Base-by-base conservation (phyloP, 2,888 invertebrate species). In the Bhutanitis thaidina region DNA sequence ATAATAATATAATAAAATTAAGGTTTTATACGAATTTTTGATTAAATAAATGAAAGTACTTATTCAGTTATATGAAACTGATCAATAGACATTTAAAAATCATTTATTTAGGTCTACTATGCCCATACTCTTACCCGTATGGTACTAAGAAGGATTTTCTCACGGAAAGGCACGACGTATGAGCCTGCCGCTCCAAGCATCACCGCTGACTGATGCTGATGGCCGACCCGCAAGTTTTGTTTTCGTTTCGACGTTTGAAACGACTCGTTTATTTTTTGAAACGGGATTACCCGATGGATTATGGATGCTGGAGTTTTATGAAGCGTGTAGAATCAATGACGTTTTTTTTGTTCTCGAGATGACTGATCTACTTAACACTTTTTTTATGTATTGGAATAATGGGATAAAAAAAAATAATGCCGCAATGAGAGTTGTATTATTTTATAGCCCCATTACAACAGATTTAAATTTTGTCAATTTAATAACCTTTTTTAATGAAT, bases 171-270 rank as follows among this genome's bases (percentile, higher is more conserved):
- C 78, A 68, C 71, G 69, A 67, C 57, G 54, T 57, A 58, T 63
- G 64, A 64, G 74, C 77, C 77, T 55, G 60, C 53, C 55, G 58
- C 55, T 40, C 45, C 51, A 49, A 62, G 64, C 73, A 67, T 75
- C 74, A 66, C 69, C 70, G 62, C 64, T 79, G 80, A 82, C 74
- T 77, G 79, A 80, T 83, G 76, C 71, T 80, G 76, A 80, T 79
- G 79, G 77, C 57, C 35, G 49, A 43, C 45, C 13, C 68, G 67
- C 59, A 58, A 69, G 75, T 78, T 78, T 77, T 75, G 75, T 81
- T 80, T 80, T 76, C 69, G 72, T 75, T 80, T 77, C 79, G 80
- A 79, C 77, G 72, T 69, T 68, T 69, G 63, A 65, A 66, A 63
- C 56, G 53, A 68, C 12, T 12, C 62, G 48, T 68, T 55, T 76